Conservation (phyloP, 1,140 invertebrate species). For the Wasmannia auropunctata region DNA sequence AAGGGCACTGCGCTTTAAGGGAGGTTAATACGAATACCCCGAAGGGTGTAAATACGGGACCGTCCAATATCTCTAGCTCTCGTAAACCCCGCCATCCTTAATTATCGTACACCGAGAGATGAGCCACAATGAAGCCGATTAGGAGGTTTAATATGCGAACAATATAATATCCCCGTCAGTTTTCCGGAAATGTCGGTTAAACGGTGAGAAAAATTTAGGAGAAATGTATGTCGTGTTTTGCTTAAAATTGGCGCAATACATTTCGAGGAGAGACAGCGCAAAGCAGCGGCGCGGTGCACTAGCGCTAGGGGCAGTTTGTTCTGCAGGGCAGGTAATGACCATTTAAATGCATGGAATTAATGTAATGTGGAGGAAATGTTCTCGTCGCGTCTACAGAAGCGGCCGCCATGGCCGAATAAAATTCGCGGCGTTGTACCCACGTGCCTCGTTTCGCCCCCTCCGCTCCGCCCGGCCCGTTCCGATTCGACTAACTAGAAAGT, state of each 20-base stretch:
- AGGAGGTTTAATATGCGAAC: conserved; percentile 18
- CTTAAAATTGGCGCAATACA: conserved; percentile 11
- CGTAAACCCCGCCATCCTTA: conserved; percentile 40
- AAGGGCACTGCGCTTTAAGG: conserved; percentile 50
- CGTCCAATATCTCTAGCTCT: conserved; percentile 45
- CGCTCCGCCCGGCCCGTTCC: conserved; percentile 35
- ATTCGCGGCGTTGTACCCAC: conserved; percentile 57
- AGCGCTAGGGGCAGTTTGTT: conserved; percentile 40
- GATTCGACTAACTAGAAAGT: conserved; percentile 71
- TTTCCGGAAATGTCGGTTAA: not conserved
- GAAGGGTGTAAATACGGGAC: conserved; percentile 51
- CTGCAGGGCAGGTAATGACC: conserved; percentile 71
- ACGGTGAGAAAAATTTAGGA: not conserved
- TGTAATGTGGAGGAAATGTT: conserved; percentile 58
- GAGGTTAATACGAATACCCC: conserved; percentile 58
- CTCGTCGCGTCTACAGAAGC: conserved; percentile 32
- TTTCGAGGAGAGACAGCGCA: not conserved
- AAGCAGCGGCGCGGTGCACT: not conserved
- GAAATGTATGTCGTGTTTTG: not conserved
- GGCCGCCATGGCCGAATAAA: conserved; percentile 62
- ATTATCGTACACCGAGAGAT: conserved; percentile 34
- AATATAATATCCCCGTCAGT: not conserved
- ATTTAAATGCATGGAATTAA: conserved; percentile 79
- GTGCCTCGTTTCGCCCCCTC: conserved; percentile 66
- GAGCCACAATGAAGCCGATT: conserved; percentile 43